Evolutionary conservation across 2,888 invertebrate species (phyloP), one percentile per base, ranked within the genome.

Genomic region (Oxytorus armatus): DNA sequence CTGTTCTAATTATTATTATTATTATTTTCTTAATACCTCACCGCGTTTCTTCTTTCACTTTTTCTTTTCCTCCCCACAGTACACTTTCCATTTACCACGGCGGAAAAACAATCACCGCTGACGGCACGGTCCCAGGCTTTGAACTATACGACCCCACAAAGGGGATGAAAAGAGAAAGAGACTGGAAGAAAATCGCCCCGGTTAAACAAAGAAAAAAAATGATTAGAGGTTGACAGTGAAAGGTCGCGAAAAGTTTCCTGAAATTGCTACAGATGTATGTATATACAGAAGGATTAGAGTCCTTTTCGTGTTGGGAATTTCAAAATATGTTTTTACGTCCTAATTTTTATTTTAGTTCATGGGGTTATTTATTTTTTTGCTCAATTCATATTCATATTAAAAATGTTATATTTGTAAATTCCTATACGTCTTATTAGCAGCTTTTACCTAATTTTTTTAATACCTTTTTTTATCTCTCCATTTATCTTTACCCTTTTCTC

Each of bases 81-180:
- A 44, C 44, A 25, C 4, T 44, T 63, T 44, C 42, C 7, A 29
- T 44, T 25, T 61, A 1, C 11, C 10, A 39, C 39, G 33, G n/a
- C 70, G 47, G 36, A 53, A 77, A 53, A 65, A 14, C 29, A 55
- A 77, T 57, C 39, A 55, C n/a, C n/a, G 33, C 55, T 10, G 16
- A n/a, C 23, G 29, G 23, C 14, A 33, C 21, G 25, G 14, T 47
- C 29, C 39, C 39, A 16, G 42, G 39, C 74, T 81, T 44, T 74
- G 77, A 77, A 39, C 69, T 61, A 8, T 18, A 39, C 21, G 8
- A 53, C n/a, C 23, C 68, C 49, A 61, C 57, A 63, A 78, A 69
- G 49, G 18, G 23, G 42, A 23, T 42, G 21, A 18, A 29, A 14
- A 42, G n/a, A 0, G 39, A 63, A 63, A 42, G 25, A 44, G 23